phyloP scores from a whole-genome alignment of 2,113 vertebrate genomes.

The Paedocypris sp. region DNA sequence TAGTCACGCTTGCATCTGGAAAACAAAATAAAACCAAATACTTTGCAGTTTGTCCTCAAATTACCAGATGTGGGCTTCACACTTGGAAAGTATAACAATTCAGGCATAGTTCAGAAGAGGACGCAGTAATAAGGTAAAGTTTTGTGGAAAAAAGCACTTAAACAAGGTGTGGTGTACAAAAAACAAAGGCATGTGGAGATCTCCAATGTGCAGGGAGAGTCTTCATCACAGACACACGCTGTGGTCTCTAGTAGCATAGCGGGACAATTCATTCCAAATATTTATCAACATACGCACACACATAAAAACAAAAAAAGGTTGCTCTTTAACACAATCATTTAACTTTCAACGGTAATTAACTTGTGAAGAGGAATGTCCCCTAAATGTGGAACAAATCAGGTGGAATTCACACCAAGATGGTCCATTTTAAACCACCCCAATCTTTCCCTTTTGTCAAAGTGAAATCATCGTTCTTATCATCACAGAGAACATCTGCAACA shows the following conservation, averaged over 20 bases:
- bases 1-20: slow-evolving; percentile 79
- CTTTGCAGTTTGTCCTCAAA: slow-evolving; percentile 53
- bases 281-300: slow-evolving; percentile 24
- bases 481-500: neutral
- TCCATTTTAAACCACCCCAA: slow-evolving; percentile 38
- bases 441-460: slow-evolving; percentile 48
- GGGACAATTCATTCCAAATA: slow-evolving; percentile 39
- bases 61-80: slow-evolving; percentile 27
- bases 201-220: slow-evolving; percentile 93
- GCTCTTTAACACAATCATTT: slow-evolving; percentile 21
- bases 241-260: slow-evolving; percentile 34
- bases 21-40: slow-evolving; percentile 43
- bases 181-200: slow-evolving; percentile 70
- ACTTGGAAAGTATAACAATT: slow-evolving; percentile 4
- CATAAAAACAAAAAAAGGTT: slow-evolving; percentile 22
- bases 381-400: slow-evolving; percentile 30
- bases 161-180: slow-evolving; percentile 55
- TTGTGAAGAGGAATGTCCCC: slow-evolving; percentile 7
- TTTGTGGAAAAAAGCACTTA: slow-evolving; percentile 73
- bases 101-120: neutral
- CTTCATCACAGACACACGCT: slow-evolving; percentile 63
- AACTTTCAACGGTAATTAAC: slow-evolving; percentile 39
- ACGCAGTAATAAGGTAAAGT: slow-evolving; percentile 24
- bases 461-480: slow-evolving; percentile 5
- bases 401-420: slow-evolving; percentile 20